phyloP scores from a whole-genome alignment of 2,888 invertebrate genomes.

The Drosophila monieri region DNA sequence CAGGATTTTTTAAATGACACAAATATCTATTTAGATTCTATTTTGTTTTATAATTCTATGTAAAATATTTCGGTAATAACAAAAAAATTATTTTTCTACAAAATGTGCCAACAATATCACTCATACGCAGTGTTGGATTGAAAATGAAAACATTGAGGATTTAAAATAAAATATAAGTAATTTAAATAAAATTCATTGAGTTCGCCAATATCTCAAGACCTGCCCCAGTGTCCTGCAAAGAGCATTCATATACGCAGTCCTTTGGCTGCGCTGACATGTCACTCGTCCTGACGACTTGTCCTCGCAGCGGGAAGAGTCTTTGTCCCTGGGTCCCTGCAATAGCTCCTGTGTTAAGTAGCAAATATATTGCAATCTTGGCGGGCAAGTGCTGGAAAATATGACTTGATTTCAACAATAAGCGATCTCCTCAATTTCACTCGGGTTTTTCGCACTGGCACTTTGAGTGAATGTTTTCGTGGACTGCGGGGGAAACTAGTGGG shows the following conservation, averaged over 20 bases:
- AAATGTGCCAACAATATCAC: background rate
- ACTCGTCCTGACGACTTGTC: slow-evolving; percentile 11
- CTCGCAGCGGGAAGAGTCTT: background rate
- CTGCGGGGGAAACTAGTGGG: background rate
- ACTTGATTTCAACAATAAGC: slow-evolving; percentile 51
- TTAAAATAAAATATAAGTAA: background rate
- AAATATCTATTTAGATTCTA: too few relatives aligned
- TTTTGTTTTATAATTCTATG: too few relatives aligned
- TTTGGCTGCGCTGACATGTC: slow-evolving; percentile 7
- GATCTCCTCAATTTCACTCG: slow-evolving; percentile 44
- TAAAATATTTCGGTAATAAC: too few relatives aligned
- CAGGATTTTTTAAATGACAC: too few relatives aligned
- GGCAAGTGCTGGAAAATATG: slow-evolving; percentile 54
- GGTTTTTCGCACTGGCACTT: slow-evolving; percentile 16
- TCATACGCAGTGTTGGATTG: background rate
- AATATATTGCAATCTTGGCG: slow-evolving; percentile 52
- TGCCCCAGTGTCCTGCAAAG: background rate
- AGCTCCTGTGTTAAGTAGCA: slow-evolving; percentile 40
- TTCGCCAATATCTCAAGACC: background rate
- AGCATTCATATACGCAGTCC: background rate
- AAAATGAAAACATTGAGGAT: too few relatives aligned
- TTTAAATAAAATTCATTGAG: background rate
- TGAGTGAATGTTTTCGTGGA: background rate
- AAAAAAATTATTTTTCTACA: too few relatives aligned
- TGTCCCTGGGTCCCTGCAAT: background rate